Conservation (phyloP, 1,140 invertebrate genomes). For the Hylaeus anthracinus region DNA sequence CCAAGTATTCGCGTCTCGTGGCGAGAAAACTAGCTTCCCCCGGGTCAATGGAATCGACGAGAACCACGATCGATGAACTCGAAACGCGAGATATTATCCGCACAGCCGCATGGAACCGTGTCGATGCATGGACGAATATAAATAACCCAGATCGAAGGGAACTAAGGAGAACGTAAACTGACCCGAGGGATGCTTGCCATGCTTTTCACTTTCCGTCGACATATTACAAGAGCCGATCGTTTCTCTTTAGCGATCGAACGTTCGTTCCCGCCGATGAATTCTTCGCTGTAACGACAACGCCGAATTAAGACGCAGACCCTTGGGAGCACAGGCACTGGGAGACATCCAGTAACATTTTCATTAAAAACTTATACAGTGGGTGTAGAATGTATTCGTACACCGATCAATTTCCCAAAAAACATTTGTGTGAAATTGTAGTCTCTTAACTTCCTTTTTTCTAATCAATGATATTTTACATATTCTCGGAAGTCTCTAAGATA, state of each 20-base stretch:
- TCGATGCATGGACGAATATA: slow-evolving; percentile 8
- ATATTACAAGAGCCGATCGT: not conserved
- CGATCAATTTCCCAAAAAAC: no score
- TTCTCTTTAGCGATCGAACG: slow-evolving; percentile 14
- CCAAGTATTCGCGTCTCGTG: not conserved
- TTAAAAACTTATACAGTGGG: no score
- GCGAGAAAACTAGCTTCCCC: slow-evolving; percentile 1
- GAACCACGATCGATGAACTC: slow-evolving; percentile 34
- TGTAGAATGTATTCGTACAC: no score
- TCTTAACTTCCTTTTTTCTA: no score
- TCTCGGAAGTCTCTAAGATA: no score
- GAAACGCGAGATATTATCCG: slow-evolving; percentile 4
- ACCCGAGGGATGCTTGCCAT: not conserved
- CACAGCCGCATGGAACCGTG: not conserved
- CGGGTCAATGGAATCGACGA: slow-evolving; percentile 30
- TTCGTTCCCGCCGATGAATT: slow-evolving; percentile 2
- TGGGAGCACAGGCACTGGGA: no score
- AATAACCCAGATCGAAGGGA: not conserved
- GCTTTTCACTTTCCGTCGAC: slow-evolving; percentile 28
- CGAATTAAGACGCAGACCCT: no score
- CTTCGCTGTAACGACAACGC: not conserved
- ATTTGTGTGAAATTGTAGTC: no score
- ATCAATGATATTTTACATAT: no score
- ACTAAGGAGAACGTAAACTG: not conserved
- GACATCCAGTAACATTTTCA: no score